These are phyloP conservation scores for Pangasius djambal DNA, from an alignment of 2,797 vertebrate genomes.

Conservation along the genomic window DNA sequence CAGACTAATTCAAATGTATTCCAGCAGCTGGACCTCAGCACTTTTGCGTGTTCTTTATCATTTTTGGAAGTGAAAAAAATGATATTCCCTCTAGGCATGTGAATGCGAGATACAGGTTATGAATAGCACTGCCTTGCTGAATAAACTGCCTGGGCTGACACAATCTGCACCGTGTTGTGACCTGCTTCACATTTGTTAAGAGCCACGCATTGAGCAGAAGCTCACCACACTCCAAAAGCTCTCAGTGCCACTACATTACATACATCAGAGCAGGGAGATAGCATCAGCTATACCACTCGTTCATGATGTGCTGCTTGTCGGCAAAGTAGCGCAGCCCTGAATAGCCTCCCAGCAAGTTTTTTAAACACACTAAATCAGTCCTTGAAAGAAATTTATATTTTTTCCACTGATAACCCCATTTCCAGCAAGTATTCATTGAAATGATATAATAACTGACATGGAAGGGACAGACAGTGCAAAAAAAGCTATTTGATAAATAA, in stretches of 20 bases:
- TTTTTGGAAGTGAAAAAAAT: constrained; percentile 49
- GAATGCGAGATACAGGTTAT: constrained; percentile 61
- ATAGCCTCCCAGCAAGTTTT: constrained; percentile 62
- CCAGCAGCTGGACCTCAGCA: constrained; percentile 39
- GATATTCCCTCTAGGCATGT: constrained; percentile 48
- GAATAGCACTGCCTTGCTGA: constrained; percentile 59
- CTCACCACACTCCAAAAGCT: constrained; percentile 52
- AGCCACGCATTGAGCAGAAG: constrained; percentile 54
- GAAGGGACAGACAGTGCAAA: constrained; percentile 56
- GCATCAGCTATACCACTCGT: constrained; percentile 58
- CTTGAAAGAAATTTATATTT: constrained; percentile 78
- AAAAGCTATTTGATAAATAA: constrained; percentile 82
- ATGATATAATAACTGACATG: constrained; percentile 84
- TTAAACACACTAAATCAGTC: constrained; percentile 83
- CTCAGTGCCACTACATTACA: constrained; percentile 58
- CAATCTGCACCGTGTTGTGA: constrained; percentile 59
- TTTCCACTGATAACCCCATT: constrained; percentile 79
- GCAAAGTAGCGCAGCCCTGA: constrained; percentile 50
- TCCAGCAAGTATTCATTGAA: constrained; percentile 81
- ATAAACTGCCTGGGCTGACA: constrained; percentile 62
- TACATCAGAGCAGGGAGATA: constrained; percentile 62
- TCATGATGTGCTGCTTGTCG: constrained; percentile 59
- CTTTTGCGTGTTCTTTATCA: constrained; percentile 60
- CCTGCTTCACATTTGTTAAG: constrained; percentile 64
- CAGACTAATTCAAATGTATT: constrained; percentile 47